These are phyloP conservation scores for Melolontha melolontha DNA, from an alignment of 2,888 invertebrate genomes.

Conservation along the genomic window DNA sequence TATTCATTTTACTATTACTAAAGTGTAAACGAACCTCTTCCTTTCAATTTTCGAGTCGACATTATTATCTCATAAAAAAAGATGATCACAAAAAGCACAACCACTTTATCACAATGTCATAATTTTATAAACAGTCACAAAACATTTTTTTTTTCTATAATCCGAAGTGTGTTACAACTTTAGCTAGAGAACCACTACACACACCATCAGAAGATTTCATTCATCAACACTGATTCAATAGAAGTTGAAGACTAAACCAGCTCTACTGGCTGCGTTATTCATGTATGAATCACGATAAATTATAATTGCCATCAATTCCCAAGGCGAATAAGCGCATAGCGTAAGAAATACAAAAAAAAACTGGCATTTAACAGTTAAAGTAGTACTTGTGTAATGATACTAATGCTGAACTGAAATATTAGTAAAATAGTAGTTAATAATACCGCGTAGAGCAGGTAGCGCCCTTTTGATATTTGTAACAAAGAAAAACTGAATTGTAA, in stretches of 20 bases:
- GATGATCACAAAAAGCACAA: constrained; percentile 18
- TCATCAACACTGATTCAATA: constrained; percentile 37
- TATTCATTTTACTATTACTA: constrained; percentile 1
- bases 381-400: constrained; percentile 3
- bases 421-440: constrained; percentile 11
- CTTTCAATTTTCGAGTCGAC: constrained; percentile 19
- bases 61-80: constrained; percentile 17
- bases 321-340: constrained; percentile 45
- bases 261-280: constrained; percentile 46
- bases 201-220: constrained; percentile 34
- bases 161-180: constrained; percentile 13
- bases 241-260: constrained; percentile 39
- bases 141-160: constrained; percentile 26
- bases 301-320: constrained; percentile 52
- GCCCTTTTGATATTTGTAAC: constrained; percentile 23
- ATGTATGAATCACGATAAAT: constrained; percentile 53
- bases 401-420: constrained; percentile 5
- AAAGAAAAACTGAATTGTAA: constrained; percentile 12
- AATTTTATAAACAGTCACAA: constrained; percentile 20
- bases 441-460: constrained; percentile 4
- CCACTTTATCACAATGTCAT: constrained; percentile 12
- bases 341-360: constrained; percentile 26
- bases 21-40: constrained; percentile 28
- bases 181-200: not conserved
- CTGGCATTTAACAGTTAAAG: constrained; percentile 15